Base-by-base conservation (phyloP, 2,797 vertebrate species). In the Pelochelys cantorii region DNA sequence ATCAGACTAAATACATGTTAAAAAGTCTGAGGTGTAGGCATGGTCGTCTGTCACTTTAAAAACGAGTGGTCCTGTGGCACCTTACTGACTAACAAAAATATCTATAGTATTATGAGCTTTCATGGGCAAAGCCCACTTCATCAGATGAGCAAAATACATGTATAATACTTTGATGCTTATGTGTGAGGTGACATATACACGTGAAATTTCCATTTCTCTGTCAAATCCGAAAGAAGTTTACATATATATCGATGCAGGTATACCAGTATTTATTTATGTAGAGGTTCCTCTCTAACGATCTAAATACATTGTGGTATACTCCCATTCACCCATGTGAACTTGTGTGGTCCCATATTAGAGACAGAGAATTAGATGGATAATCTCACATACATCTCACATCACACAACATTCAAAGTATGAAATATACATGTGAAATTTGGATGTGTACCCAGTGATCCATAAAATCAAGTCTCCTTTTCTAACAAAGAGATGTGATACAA, bases 1-100 rank as follows among this genome's bases (percentile, higher is more conserved):
- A 1, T 4, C 27, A 0, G 11, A 1, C 31, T 23, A 48, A 48
- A 27, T 48, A 75, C 11, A 48, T 75, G 27, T 48, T 48, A 8
- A 48, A 48, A 48, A 48, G 42, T 48, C 42, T 48, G 42, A 48
- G 42, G 7, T 7, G 42, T 48, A 48, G 42, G 7, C 42, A 48
- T 48, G 42, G 42, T 48, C 42, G 42, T 48, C 42, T 48, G 42
- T 48, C 42, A 48, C 42, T 48, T 48, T 48, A 48, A 48, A 48
- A 48, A 48, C 42, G 42, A 48, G 42, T 48, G 42, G 42, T 48
- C 42, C 42, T 48, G 42, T 48, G 42, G 42, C 42, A 48, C 42
- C 42, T 8, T 48, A 48, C 42, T 8, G 8, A 8, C 42, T 8
- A 48, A 48, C 42, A 48, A 48, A 48, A 48, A 48, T 48, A 48